These are phyloP conservation scores for Calliopum simillimum DNA, from an alignment of 2,888 invertebrate species.

Conservation along the genomic window DNA sequence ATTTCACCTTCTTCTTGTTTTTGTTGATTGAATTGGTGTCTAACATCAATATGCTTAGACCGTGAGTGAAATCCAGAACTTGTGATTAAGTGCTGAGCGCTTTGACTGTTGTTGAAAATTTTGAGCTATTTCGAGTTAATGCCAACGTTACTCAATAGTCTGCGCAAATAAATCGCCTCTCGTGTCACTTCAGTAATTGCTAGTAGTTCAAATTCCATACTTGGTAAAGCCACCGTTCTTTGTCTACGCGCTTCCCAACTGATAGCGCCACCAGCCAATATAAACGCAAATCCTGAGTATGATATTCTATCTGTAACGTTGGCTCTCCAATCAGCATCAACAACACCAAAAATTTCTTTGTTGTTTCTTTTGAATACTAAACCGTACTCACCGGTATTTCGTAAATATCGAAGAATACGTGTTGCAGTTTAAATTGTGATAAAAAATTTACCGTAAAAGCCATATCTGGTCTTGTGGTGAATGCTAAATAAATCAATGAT, in stretches of 20 bases:
- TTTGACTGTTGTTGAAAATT: constrained; percentile 35
- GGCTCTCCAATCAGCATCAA: constrained; percentile 46
- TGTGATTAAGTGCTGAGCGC: constrained; percentile 31
- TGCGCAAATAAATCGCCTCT: too few species aligned
- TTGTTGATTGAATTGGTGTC: too few species aligned
- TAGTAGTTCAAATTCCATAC: constrained; percentile 42
- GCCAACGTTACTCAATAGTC: constrained; percentile 29
- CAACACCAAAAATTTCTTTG: constrained; percentile 24
- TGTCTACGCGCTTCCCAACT: constrained; percentile 43
- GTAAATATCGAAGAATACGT: constrained; percentile 37
- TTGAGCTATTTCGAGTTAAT: constrained; percentile 35
- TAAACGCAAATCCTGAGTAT: constrained; percentile 38
- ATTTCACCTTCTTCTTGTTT: too few species aligned
- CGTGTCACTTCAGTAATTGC: constrained; percentile 42
- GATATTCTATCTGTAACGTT: constrained; percentile 38
- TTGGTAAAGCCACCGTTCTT: constrained; percentile 39
- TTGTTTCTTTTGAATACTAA: constrained; percentile 7
- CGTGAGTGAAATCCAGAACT: constrained; percentile 36
- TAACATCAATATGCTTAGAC: too few species aligned
- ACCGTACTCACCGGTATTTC: constrained; percentile 34
- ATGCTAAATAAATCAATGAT: constrained; percentile 38
- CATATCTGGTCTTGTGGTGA: constrained; percentile 38
- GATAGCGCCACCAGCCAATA: constrained; percentile 37
- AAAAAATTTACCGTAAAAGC: constrained; percentile 29
- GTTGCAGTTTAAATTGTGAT: constrained; percentile 42